These are phyloP conservation scores for Hestina assimilis DNA, from an alignment of 1,140 invertebrate species.

Conservation along the genomic window DNA sequence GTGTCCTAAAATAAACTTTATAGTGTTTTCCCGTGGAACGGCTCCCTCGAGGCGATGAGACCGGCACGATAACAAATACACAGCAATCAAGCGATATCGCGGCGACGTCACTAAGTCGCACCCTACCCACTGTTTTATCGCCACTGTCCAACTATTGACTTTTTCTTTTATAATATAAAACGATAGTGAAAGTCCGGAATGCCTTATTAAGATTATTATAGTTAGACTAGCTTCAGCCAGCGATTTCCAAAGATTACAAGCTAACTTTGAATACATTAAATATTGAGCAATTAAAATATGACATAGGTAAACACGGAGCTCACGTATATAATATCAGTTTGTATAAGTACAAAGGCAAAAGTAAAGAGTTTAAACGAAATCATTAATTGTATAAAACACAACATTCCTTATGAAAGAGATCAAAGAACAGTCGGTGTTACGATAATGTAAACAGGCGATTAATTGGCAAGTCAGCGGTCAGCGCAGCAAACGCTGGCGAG, in stretches of 20 bases:
- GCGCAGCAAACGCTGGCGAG: slow-evolving; percentile 35
- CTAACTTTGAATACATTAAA: too few relatives aligned
- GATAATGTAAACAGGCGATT: slow-evolving; percentile 39
- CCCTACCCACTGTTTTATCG: slow-evolving; percentile 27
- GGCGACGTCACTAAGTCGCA: slow-evolving; percentile 39
- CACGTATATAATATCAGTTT: too few relatives aligned
- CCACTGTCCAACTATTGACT: slow-evolving; percentile 4
- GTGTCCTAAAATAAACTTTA: slow-evolving; percentile 28
- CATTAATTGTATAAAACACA: too few relatives aligned
- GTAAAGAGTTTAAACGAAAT: too few relatives aligned
- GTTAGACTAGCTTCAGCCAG: too few relatives aligned
- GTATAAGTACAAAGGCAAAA: too few relatives aligned
- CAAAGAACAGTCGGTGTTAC: slow-evolving; percentile 29
- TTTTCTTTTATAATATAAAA: neutral
- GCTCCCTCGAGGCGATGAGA: slow-evolving; percentile 38
- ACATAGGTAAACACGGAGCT: too few relatives aligned
- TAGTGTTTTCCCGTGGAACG: slow-evolving; percentile 28
- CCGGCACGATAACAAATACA: slow-evolving; percentile 49
- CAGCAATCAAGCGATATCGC: slow-evolving; percentile 54
- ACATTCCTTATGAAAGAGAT: slow-evolving; percentile 13
- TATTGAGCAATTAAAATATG: too few relatives aligned
- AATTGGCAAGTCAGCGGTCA: slow-evolving; percentile 47
- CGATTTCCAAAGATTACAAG: too few relatives aligned
- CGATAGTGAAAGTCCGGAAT: neutral
- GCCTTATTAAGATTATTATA: neutral